Base-by-base conservation (phyloP, 2,113 vertebrate species). In the Entelurus aequoreus region DNA sequence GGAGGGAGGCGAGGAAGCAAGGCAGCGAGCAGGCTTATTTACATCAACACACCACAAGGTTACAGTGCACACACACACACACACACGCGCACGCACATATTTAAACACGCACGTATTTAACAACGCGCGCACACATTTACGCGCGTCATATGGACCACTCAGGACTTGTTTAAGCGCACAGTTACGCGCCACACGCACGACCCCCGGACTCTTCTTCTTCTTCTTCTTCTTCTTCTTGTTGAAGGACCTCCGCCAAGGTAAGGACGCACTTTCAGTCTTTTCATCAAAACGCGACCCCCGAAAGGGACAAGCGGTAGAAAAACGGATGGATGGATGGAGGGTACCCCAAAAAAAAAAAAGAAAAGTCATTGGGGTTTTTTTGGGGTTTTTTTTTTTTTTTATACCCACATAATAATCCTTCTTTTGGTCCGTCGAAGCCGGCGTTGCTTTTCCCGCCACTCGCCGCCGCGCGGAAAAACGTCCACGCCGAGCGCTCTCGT, bases 1-100 rank as follows among this genome's bases (percentile, higher is more conserved):
- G 92, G 92, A 36, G 6, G 42, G 28, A n/a, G 28, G n/a, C 28
- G 10, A 59, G 46, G 38, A 53, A 94, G 93, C 91, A 92, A 92
- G 92, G 92, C 10, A 12, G 94, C 93, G 94, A 94, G 94, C 92
- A 76, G 91, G 93, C 95, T 96, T 98, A 97, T 98, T 99, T 96
- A 97, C 96, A 98, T 98, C 96, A 98, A 98, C 94, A 93, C 94
- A 94, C 94, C 94, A 94, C 96, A 97, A 97, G 96, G 96, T 99
- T 99, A 96, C 94, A 94, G 95, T 94, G 93, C 93, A 91, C 91
- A 94, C 92, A 92, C 91, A 94, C 94, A 44, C 54, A 4, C 38
- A 4, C 13, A 8, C 12, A 6, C 35, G 5, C 14, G 15, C n/a
- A n/a, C n/a, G n/a, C n/a, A n/a, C 19, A 19, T 19, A 19, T 19